Evolutionary conservation across 1,140 invertebrate species (phyloP), one percentile per base, ranked within the genome.

Genomic region (Venustaconcha ellipsiformis): DNA sequence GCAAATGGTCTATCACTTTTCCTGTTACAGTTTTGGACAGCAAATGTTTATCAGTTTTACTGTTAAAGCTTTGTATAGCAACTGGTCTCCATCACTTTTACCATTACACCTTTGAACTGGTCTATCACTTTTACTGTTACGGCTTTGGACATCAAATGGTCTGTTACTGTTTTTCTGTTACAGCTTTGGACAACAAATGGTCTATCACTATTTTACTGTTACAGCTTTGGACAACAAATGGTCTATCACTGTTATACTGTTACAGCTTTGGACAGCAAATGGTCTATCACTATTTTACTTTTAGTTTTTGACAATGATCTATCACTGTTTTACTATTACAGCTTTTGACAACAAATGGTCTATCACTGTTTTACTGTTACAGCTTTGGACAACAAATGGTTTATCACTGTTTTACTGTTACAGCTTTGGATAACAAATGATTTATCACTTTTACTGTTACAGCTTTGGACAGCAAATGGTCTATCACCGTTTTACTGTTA

Each of bases 201-300:
- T 23, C 23, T 23, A 23, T 65, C 17, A 4, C 57, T n/a, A 30
- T 60, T 23, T 74, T 37, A 17, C 68, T 67, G 23, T 77, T 76
- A 30, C 65, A 87, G 84, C 37, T 87, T 6, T 84, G 78, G 85
- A 78, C 84, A 72, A 82, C 90, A 12, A 92, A 92, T 48, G 92
- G 93, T 85, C 92, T 98, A 48, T 91, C 92, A 76, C 87, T 95
- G 55, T 60, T 23, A 72, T 37, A 17, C 68, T 67, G 23, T 77
- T 76, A 30, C 65, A 87, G 84, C 37, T 87, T 6, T 84, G 78
- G 85, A 78, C 84, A 72, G 82, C 90, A 12, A 92, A 92, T 48
- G 92, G 93, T 85, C 92, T 98, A 48, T 91, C 92, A 76, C 87
- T 95, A 15, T 20, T 15, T 69, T 23, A 15, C 23, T 14, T 26